A percentile compares a stretch with the other conserved stretches of the same genome.
phyloP scores from a whole-genome alignment of 2,797 vertebrate species.

The Hemitrygon akajei region DNA sequence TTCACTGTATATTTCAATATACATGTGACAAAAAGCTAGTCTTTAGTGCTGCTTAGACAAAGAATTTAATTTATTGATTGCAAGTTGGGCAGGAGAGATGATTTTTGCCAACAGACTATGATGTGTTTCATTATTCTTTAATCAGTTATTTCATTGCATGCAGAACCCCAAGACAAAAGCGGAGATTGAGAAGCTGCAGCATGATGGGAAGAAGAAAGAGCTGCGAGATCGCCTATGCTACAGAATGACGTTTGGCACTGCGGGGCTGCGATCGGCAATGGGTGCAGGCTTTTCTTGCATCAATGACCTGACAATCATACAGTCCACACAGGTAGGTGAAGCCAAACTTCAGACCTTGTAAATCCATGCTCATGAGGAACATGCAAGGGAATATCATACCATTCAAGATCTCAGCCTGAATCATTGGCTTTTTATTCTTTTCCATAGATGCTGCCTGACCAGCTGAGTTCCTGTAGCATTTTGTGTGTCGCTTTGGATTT shows the following conservation, averaged over 20 bases:
- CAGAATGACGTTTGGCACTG: slow-evolving; percentile 81
- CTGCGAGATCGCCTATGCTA: slow-evolving; percentile 69
- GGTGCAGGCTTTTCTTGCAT: slow-evolving; percentile 86
- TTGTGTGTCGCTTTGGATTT: too few species aligned
- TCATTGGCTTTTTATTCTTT: too few species aligned
- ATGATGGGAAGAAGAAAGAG: slow-evolving; percentile 60
- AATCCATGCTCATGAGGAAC: neutral
- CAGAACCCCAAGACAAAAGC: slow-evolving; percentile 75
- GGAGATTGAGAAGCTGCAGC: slow-evolving; percentile 71
- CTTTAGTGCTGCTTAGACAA: neutral
- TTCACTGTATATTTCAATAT: too few species aligned
- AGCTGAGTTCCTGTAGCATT: too few species aligned
- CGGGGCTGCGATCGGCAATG: slow-evolving; percentile 84
- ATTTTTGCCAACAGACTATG: neutral
- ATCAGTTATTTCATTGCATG: neutral
- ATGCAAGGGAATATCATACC: neutral
- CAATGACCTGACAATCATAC: slow-evolving; percentile 89
- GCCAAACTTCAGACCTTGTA: too few species aligned
- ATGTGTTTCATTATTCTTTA: neutral
- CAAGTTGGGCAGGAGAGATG: neutral
- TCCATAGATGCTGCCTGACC: too few species aligned
- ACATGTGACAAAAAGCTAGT: too few species aligned
- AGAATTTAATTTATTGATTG: neutral
- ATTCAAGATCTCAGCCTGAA: too few species aligned
- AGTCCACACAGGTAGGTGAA: slow-evolving; percentile 75